Conservation (phyloP, 2,797 vertebrate genomes). For the Pitangus sulphuratus region DNA sequence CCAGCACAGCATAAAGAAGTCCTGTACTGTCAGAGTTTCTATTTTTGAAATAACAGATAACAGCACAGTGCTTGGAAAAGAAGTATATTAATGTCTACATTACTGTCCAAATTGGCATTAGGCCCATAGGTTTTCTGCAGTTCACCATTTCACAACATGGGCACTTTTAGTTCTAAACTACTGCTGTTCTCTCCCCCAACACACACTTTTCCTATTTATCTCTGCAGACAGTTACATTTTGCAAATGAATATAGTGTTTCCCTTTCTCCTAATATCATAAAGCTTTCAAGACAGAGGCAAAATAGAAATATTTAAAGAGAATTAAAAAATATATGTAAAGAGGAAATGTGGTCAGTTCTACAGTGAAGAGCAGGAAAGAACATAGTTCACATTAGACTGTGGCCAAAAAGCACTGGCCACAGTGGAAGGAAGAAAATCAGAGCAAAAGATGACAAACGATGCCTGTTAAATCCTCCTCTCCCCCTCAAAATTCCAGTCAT, state of each 20-base stretch:
- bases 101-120: background rate
- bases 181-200: background rate
- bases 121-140: background rate
- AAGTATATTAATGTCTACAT: background rate
- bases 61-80: background rate
- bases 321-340: background rate
- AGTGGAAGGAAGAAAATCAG: background rate
- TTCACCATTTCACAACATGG: background rate
- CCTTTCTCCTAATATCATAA: background rate
- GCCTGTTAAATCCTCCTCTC: background rate
- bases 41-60: conserved; percentile 7
- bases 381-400: background rate
- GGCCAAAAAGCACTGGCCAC: background rate
- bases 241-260: background rate
- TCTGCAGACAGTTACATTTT: background rate
- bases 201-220: background rate
- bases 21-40: background rate
- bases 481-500: background rate
- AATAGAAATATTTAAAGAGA: background rate
- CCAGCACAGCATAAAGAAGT: background rate
- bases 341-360: background rate
- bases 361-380: background rate
- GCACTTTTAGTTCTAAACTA: background rate
- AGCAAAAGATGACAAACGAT: background rate
- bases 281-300: background rate